Conservation (phyloP, 2,113 vertebrate genomes). For the Cyprinodon variegatus region DNA sequence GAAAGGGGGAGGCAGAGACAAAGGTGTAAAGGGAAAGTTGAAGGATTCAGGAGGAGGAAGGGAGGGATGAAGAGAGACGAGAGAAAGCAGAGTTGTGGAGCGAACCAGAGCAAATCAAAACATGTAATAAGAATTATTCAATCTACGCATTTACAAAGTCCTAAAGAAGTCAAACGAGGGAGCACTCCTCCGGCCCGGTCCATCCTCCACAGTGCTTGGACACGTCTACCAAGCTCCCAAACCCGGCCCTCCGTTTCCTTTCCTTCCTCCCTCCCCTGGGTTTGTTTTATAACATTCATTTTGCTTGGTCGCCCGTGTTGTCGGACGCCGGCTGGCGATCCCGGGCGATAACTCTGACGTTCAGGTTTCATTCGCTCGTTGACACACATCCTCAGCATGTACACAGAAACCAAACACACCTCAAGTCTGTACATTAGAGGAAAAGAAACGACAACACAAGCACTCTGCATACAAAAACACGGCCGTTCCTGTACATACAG, state of each 20-base stretch:
- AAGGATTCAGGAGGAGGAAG: conserved; percentile 45
- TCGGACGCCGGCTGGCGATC: conserved; percentile 67
- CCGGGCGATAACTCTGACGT: conserved; percentile 42
- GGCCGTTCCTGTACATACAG: conserved; percentile 77
- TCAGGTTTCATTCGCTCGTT: conserved; percentile 70
- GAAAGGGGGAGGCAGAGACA: conserved; percentile 65
- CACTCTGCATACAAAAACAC: conserved; percentile 74
- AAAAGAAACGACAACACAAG: conserved; percentile 42
- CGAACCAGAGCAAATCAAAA: conserved; percentile 78
- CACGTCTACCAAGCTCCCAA: conserved; percentile 77
- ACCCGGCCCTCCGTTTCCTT: conserved; percentile 53
- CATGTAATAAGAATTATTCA: conserved; percentile 83
- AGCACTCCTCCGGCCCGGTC: conserved; percentile 56
- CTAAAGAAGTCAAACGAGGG: conserved; percentile 83
- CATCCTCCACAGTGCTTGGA: conserved; percentile 86
- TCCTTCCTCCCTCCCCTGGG: conserved; percentile 39
- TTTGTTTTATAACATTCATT: conserved; percentile 85
- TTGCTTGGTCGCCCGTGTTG: conserved; percentile 87
- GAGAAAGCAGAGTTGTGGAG: conserved; percentile 75
- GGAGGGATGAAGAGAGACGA: conserved; percentile 41
- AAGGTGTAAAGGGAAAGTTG: conserved; percentile 44
- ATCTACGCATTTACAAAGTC: conserved; percentile 91
- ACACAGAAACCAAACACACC: conserved; percentile 79
- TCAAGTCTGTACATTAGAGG: conserved; percentile 70
- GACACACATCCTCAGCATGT: conserved; percentile 85